Conservation (phyloP, 2,888 invertebrate species). For the Drosophila conformis region DNA sequence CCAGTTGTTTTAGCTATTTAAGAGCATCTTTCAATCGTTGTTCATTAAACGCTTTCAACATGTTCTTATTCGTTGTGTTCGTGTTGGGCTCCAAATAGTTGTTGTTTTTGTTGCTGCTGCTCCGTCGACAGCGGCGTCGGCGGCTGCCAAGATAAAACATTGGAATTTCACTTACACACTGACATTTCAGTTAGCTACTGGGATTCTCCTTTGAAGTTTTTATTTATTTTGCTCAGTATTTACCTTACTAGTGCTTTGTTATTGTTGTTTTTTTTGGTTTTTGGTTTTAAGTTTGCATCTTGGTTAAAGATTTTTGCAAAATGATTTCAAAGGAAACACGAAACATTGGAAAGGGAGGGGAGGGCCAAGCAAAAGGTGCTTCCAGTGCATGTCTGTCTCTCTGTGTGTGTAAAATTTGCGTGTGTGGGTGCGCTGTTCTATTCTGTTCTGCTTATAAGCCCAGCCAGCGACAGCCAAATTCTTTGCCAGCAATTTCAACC, state of each 20-base stretch:
- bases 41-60: background rate
- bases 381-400: slow-evolving; percentile 16
- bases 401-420: slow-evolving; percentile 9
- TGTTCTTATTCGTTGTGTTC: slow-evolving; percentile 52
- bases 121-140: slow-evolving; percentile 15
- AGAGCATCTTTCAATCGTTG: slow-evolving; percentile 32
- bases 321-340: slow-evolving; percentile 23
- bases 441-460: slow-evolving; percentile 54
- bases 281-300: slow-evolving; percentile 34
- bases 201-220: slow-evolving; percentile 78
- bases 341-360: slow-evolving; percentile 6
- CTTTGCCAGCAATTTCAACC: slow-evolving; percentile 66
- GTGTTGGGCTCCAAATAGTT: slow-evolving; percentile 59
- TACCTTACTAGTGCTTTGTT: slow-evolving; percentile 59
- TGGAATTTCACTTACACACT: slow-evolving; percentile 76
- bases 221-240: slow-evolving; percentile 68
- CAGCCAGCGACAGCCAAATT: slow-evolving; percentile 56
- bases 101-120: slow-evolving; percentile 33
- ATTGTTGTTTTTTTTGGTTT: slow-evolving; percentile 27
- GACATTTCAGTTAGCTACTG: slow-evolving; percentile 77
- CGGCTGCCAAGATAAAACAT: slow-evolving; percentile 65
- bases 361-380: slow-evolving; percentile 34
- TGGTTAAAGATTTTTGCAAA: slow-evolving; percentile 50
- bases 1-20: background rate
- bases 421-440: slow-evolving; percentile 49